Base-by-base conservation (phyloP, 2,113 vertebrate genomes). In the Rallus limicola region DNA sequence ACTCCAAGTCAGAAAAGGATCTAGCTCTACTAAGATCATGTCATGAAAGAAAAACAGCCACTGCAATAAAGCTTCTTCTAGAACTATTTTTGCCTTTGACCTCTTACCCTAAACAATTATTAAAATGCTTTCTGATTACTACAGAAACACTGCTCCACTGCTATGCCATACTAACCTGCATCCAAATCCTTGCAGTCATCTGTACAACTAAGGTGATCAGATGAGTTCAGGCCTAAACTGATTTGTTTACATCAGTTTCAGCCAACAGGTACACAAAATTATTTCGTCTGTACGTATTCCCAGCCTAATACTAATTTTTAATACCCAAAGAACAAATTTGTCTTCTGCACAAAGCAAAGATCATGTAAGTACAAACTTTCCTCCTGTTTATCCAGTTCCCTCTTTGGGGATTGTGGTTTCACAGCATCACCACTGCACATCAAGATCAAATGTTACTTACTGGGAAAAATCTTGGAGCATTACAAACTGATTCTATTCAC, bases 131-230 rank as follows among this genome's bases (percentile, higher is more conserved):
- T 55, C 60, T 20, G 3, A 46, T n/a, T 79, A 86, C 38, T 56
- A 64, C 28, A 76, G 33, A 42, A 88, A 56, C 10, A 9, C 34
- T 52, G 14, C 48, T 72, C 58, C 53, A 52, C 14, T 21, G 11
- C 19, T 53, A 20, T 0, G 0, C 31, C 13, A 3, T 0, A 74
- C 29, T 25, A 63, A 38, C 20, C 76, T 21, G 55, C 33, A 81
- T 38, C 7, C 17, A 4, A 88, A 92, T 65, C 20, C 12, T 74
- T 38, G 28, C 59, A 48, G 5, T 18, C 58, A 86, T 53, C 75
- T 60, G 62, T 50, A 56, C 62, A 76, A 59, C 20, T 14, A 71
- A 76, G 13, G 10, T 48, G 21, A 58, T 42, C 20, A 60, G 24
- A 0, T 50, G 42, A 60, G 16, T 53, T 86, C 53, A 72, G 19